Evolutionary conservation across 1,140 invertebrate species (phyloP), one percentile per base, ranked within the genome.

Genomic region (Calliopsis andreniformis): DNA sequence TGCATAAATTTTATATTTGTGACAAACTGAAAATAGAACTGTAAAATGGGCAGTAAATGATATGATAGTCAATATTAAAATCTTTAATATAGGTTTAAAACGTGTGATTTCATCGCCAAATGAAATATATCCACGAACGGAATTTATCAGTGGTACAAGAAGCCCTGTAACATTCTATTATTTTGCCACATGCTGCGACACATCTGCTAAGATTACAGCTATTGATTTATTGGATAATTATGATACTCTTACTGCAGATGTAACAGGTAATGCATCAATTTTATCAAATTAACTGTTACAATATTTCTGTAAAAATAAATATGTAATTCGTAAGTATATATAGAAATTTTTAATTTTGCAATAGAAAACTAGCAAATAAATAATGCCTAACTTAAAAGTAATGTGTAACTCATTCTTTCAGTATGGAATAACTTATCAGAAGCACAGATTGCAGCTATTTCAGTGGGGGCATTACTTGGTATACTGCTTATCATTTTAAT

Each of bases 101-200:
- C 92, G 92, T 0, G 87, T 95, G 2, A 87, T 92, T 20, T 93
- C 94, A 0, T 89, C 90, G 2, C 94, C 94, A 0, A 79, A 86
- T 78, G 90, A 92, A n/a, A 58, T 93, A 42, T 89, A 90, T 73
- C 83, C 92, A 69, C 78, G 89, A 18, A 71, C 85, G 10, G 83
- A 87, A 23, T 95, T 94, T 72, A 92, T 93, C n/a, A 93, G 93
- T 3, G 95, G 95, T 1, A 93, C 93, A 0, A 91, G 92, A 23
- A 91, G 93, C 30, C 91, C 93, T 12, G 88, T 94, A 6, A 91
- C 88, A 47, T 94, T 94, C 20, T 92, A 92, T 10, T 95, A 95
- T 83, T 92, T 93, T 35, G 92, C 94, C 1, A 94, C 92, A 0
- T 95, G 94, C 78, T 95, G 95, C 80, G 89, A 93, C 5, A 93